Base-by-base conservation (phyloP, 2,888 invertebrate species). In the Drosophila formosana region DNA sequence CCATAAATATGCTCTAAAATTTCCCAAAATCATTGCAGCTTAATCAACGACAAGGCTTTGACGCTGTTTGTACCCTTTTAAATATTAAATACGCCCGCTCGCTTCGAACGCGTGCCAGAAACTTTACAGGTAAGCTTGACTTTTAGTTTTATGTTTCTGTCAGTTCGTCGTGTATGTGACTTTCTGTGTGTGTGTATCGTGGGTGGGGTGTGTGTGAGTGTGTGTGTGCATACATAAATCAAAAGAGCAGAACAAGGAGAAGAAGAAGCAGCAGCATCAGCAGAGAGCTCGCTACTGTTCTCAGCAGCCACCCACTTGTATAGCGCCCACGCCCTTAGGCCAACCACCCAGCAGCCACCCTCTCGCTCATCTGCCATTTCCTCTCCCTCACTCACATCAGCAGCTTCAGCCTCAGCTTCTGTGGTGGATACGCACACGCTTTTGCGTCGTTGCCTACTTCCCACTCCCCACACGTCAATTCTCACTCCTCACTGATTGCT, bases 341-440 rank as follows among this genome's bases (percentile, higher is more conserved):
- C 26, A 41, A 76, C 66, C 58, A 58, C 39, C 66, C 64, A 63
- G 34, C 58, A 61, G 52, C 68, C 71, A 74, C 64, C 74, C 71
- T 58, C 65, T 63, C 55, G 53, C 70, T 63, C 75, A 70, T 47
- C 51, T 32, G 41, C 65, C 37, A 51, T 23, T 37, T 45, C 6
- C 52, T 8, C 18, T 30, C 39, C 0, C 32, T 4, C 37, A 18
- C 37, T 39, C 53, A 7, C 11, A 63, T 8, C 45, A 39, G 13
- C 26, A 55, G 32, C 51, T 41, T 45, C 57, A 53, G 32, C 58
- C 47, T 39, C 65, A 52, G 71, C 45, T 73, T 75, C 32, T 68
- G 67, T 79, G 76, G 71, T 88, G 80, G 70, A 77, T 72, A 86
- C 83, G 83, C 82, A 86, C 80, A 71, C 68, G 70, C 86, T 88